Conservation (phyloP, 2,888 invertebrate species). For the Pseudanteris insignis region DNA sequence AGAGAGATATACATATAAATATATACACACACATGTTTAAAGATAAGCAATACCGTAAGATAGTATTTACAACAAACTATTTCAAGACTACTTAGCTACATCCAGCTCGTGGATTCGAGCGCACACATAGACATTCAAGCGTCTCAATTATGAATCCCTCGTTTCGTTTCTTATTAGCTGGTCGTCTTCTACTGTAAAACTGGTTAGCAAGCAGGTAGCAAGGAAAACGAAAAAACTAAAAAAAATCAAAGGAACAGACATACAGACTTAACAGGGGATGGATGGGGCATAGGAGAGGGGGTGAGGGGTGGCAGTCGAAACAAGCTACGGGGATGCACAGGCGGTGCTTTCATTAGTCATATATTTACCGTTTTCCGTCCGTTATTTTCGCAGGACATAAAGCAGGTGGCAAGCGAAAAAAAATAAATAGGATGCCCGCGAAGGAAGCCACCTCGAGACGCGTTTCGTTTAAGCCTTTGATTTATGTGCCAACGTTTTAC, state of each 20-base stretch:
- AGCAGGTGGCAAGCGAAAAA: slow-evolving; percentile 57
- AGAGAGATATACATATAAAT: too few relatives aligned
- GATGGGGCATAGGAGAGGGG: neutral
- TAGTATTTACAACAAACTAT: too few relatives aligned
- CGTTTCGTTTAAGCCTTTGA: too few relatives aligned
- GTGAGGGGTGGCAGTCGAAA: slow-evolving; percentile 16
- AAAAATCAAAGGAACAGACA: slow-evolving; percentile 6
- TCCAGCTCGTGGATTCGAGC: slow-evolving; percentile 1
- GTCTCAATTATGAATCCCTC: slow-evolving; percentile 16
- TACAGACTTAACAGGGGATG: too few relatives aligned
- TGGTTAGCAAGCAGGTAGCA: slow-evolving; percentile 11
- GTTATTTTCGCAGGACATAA: slow-evolving; percentile 55
- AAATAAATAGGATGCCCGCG: slow-evolving; percentile 59
- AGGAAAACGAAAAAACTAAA: slow-evolving; percentile 10
- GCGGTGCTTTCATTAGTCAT: slow-evolving; percentile 47
- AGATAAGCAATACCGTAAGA: too few relatives aligned
- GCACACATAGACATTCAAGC: slow-evolving; percentile 28
- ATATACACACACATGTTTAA: too few relatives aligned
- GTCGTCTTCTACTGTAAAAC: slow-evolving; percentile 27
- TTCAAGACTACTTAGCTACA: too few relatives aligned
- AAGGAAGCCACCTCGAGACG: slow-evolving; percentile 59
- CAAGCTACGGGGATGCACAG: slow-evolving; percentile 42
- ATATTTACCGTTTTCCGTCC: slow-evolving; percentile 59
- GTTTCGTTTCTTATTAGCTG: slow-evolving; percentile 14
- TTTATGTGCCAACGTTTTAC: too few relatives aligned